phyloP scores from a whole-genome alignment of 2,888 invertebrate species.

The Abscondita cerata region DNA sequence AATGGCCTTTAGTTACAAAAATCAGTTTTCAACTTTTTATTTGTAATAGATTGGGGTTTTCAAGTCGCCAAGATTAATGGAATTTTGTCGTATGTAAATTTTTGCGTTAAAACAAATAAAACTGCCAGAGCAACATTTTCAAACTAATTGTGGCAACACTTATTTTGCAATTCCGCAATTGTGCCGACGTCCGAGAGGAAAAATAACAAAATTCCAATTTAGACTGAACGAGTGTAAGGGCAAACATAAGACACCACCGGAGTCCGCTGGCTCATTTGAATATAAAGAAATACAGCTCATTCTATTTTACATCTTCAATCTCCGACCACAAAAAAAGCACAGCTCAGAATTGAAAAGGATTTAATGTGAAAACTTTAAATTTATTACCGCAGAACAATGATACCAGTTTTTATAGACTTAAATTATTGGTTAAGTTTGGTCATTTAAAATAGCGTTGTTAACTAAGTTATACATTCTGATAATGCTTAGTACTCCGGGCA shows the following conservation, averaged over 20 bases:
- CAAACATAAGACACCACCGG: conserved; percentile 30
- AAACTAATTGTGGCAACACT: conserved; percentile 26
- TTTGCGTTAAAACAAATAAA: neutral
- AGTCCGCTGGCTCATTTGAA: conserved; percentile 53
- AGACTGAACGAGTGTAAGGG: conserved; percentile 28
- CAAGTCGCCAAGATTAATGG: conserved; percentile 8
- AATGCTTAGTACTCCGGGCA: conserved; percentile 47
- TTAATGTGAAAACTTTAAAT: conserved; percentile 61
- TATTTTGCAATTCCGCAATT: conserved; percentile 22
- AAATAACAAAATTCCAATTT: conserved; percentile 30
- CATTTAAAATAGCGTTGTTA: conserved; percentile 55
- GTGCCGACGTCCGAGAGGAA: conserved; percentile 18
- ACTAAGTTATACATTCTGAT: conserved; percentile 54
- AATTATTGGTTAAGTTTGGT: conserved; percentile 60
- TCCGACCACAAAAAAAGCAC: conserved; percentile 50
- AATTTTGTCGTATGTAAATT: neutral
- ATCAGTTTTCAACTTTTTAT: conserved; percentile 4
- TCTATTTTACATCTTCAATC: conserved; percentile 57
- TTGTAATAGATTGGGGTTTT: neutral
- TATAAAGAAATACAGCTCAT: conserved; percentile 58
- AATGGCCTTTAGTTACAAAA: conserved; percentile 38
- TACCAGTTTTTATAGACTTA: conserved; percentile 60
- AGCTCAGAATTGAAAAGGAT: conserved; percentile 58
- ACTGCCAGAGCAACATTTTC: conserved; percentile 4
- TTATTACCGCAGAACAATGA: conserved; percentile 60